phyloP scores from a whole-genome alignment of 1,140 invertebrate genomes.

The Papilio helenus region DNA sequence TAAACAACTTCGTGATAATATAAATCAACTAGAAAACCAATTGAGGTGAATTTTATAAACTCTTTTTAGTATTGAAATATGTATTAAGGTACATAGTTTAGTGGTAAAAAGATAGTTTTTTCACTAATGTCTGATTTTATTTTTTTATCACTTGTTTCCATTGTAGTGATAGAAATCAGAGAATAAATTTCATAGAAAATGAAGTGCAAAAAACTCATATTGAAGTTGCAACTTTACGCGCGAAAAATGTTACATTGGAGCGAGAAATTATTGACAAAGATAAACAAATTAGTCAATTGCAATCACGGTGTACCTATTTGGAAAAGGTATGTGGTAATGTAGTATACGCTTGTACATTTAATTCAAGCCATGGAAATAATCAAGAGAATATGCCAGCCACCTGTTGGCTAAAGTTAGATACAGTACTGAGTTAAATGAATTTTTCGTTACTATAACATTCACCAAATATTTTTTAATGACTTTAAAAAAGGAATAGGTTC shows the following conservation, averaged over 20 bases:
- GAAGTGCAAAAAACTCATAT: constrained; percentile 84
- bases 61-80: constrained; percentile 40
- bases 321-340: constrained; percentile 63
- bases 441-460: too few species aligned
- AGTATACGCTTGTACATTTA: background rate
- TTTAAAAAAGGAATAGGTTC: too few species aligned
- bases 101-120: background rate
- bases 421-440: too few species aligned
- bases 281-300: constrained; percentile 61
- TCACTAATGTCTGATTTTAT: background rate
- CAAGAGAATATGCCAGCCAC: too few species aligned
- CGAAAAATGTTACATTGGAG: constrained; percentile 85
- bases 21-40: constrained; percentile 83
- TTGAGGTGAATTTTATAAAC: constrained; percentile 74
- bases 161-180: constrained; percentile 83
- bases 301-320: constrained; percentile 62
- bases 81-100: too few species aligned
- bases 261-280: constrained; percentile 70
- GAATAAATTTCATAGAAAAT: constrained; percentile 83
- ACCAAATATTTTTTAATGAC: too few species aligned
- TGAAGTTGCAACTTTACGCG: constrained; percentile 84
- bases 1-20: constrained; percentile 74
- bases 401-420: too few species aligned
- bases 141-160: background rate
- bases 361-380: too few species aligned